Evolutionary conservation across 2,888 invertebrate genomes (phyloP), one percentile per base, ranked within the genome.

Genomic region (Baronia brevicornis): DNA sequence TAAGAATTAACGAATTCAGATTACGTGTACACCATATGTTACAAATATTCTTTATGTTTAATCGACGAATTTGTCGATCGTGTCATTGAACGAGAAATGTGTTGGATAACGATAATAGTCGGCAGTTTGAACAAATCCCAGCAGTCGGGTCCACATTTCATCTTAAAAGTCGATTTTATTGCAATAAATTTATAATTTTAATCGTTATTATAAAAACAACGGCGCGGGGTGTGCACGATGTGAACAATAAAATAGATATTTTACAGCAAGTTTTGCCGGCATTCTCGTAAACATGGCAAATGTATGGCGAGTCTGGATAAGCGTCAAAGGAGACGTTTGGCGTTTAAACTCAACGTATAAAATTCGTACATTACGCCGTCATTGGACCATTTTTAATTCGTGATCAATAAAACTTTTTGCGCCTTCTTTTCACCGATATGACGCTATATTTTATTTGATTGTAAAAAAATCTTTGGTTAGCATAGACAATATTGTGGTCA

Each of bases 121-220:
- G 42, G 54, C 51, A 44, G 39, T 54, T 54, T 51, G 54, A 49
- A 51, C 44, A 48, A 51, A 50, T 46, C 52, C 53, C 40, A 40
- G 43, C 44, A 48, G 53, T 60, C 56, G 55, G 51, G 55, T 59
- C 49, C 58, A 49, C 60, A 65, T 64, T 69, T 70, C 63, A 63
- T 63, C 69, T 65, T 73, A 67, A 61, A 73, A 56, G 51, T 51
- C 51, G 57, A 56, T 61, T 47, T 46, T 56, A 60, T 57, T 50
- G 51, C 63, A 61, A 77, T 80, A 80, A 80, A 78, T 74, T 75
- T 47, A 43, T 72, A 69, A 70, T 78, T 69, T 82, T 79, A 80
- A 80, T 80, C 65, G 65, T 65, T 58, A 67, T 70, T 68, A 73
- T 74, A 73, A 65, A 77, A 78, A 80, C 78, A 80, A 79, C 77